Conservation (phyloP, 2,888 invertebrate species). For the Dynastes tityus region DNA sequence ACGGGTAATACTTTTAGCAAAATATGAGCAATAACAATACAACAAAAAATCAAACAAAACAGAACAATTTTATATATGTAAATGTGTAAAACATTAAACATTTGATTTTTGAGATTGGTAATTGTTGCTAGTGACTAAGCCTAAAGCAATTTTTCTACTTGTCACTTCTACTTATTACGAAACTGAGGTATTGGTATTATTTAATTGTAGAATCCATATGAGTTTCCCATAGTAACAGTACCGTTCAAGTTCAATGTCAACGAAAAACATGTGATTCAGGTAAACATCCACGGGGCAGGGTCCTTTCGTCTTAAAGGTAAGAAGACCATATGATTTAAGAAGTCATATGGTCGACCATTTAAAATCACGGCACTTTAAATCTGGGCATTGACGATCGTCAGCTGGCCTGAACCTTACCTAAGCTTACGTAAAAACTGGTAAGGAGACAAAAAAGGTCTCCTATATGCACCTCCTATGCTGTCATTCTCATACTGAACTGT, state of each 20-base stretch:
- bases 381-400: slow-evolving; percentile 18
- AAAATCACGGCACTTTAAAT: slow-evolving; percentile 43
- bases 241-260: neutral
- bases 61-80: no score
- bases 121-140: no score
- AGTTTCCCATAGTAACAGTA: slow-evolving; percentile 29
- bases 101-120: no score
- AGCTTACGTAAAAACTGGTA: neutral
- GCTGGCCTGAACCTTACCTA: slow-evolving; percentile 28
- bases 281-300: neutral
- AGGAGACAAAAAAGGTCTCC: neutral
- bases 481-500: neutral
- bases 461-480: neutral
- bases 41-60: no score
- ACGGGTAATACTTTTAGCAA: no score
- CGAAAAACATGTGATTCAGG: slow-evolving; percentile 30
- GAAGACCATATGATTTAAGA: slow-evolving; percentile 10
- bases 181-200: no score
- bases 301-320: slow-evolving; percentile 13
- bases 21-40: no score
- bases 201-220: neutral
- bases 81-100: no score
- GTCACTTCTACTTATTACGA: no score
- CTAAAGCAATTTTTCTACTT: no score
- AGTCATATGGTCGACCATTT: slow-evolving; percentile 36